Conservation (phyloP, 2,113 vertebrate genomes). For the Eolophus roseicapilla region DNA sequence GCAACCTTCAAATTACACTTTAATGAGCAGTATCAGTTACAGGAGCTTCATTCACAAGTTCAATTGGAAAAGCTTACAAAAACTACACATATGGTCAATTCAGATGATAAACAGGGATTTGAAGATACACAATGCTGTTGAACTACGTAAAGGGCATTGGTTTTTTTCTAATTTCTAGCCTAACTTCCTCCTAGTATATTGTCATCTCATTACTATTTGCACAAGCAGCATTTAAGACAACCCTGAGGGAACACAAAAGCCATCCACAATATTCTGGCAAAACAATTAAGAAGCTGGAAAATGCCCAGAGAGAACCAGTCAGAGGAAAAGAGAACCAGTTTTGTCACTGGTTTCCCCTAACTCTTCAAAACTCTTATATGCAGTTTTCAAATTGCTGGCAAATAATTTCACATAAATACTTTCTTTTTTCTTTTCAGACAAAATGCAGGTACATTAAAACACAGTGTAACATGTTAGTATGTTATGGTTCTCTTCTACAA, state of each 20-base stretch:
- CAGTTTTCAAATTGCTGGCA: background rate
- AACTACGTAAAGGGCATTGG: background rate
- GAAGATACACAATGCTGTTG: background rate
- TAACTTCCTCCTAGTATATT: background rate
- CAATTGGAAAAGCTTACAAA: background rate
- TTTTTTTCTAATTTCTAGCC: background rate
- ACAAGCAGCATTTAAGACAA: background rate
- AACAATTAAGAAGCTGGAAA: background rate
- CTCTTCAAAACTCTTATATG: background rate
- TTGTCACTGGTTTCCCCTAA: background rate
- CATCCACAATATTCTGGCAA: background rate
- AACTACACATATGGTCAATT: background rate
- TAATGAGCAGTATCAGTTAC: conserved; percentile 53
- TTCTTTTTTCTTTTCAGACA: background rate
- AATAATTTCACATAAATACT: background rate
- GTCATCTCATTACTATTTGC: background rate
- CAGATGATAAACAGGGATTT: background rate
- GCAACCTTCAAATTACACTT: background rate
- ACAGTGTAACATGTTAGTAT: fast-evolving
- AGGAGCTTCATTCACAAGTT: background rate
- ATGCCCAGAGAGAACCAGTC: background rate
- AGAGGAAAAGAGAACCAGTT: background rate
- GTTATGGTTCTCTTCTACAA: background rate
- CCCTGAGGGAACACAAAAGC: background rate
- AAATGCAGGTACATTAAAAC: background rate